Percentiles rank a stretch among this genome's conserved stretches.
Conservation (phyloP, 2,797 vertebrate species). For the Cyclopterus lumpus region DNA sequence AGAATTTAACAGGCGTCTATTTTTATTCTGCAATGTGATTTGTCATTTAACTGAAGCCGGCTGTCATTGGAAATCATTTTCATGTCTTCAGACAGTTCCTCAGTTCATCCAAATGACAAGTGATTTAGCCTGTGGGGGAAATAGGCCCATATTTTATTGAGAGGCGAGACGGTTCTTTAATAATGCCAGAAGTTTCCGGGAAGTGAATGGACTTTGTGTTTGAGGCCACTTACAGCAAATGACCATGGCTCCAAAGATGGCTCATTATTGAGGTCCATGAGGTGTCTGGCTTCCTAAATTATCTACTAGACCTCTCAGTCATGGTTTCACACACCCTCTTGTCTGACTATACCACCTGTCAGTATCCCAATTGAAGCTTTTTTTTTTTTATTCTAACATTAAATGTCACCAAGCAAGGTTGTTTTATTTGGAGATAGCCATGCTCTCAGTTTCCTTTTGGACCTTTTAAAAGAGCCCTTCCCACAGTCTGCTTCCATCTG, state of each 20-base stretch:
- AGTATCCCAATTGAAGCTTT: slow-evolving; percentile 23
- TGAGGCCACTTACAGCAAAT: slow-evolving; percentile 64
- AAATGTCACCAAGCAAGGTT: slow-evolving; percentile 33
- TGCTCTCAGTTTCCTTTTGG: slow-evolving; percentile 25
- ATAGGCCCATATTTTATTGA: slow-evolving; percentile 74
- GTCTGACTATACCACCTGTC: slow-evolving; percentile 19
- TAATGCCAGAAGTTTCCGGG: slow-evolving; percentile 66
- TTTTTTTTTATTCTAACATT: slow-evolving; percentile 25
- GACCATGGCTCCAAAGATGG: slow-evolving; percentile 53
- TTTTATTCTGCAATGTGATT: slow-evolving; percentile 75
- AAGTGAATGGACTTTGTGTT: slow-evolving; percentile 69
- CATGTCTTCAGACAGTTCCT: slow-evolving; percentile 77
- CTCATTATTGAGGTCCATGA: slow-evolving; percentile 44
- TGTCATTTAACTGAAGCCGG: slow-evolving; percentile 78
- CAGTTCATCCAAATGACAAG: slow-evolving; percentile 73
- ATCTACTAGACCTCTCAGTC: slow-evolving; percentile 33
- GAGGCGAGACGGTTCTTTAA: slow-evolving; percentile 71
- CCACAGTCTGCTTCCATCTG: slow-evolving; percentile 37
- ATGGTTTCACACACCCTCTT: slow-evolving; percentile 25
- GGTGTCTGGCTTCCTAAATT: slow-evolving; percentile 45
- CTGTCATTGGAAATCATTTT: slow-evolving; percentile 82
- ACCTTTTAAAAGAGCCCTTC: slow-evolving; percentile 23
- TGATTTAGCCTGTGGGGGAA: slow-evolving; percentile 69
- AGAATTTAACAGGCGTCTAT: slow-evolving; percentile 65
- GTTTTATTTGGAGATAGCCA: slow-evolving; percentile 35